Evolutionary conservation across 1,140 invertebrate species (phyloP).

Genomic region (Drosophila watanabei): DNA sequence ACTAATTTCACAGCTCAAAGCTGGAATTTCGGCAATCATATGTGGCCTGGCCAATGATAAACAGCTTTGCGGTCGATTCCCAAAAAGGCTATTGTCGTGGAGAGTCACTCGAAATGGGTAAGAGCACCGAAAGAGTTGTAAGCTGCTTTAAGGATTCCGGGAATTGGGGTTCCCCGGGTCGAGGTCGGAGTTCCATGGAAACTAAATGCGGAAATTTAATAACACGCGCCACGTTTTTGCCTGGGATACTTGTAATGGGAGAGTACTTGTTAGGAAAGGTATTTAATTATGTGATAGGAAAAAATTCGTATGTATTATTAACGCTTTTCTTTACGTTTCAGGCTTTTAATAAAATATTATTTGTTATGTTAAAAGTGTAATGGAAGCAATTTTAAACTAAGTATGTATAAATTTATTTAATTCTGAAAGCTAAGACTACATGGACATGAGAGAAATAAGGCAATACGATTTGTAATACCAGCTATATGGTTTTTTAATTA

Average conservation of each 20-base stretch:
- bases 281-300: background rate
- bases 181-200: background rate
- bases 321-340: no score
- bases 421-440: no score
- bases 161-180: background rate
- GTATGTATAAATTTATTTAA: no score
- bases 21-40: constrained; percentile 10
- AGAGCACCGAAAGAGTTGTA: constrained; percentile 25
- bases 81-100: constrained; percentile 23
- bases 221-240: background rate
- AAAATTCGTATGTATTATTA: background rate
- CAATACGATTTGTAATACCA: no score
- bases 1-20: constrained; percentile 21
- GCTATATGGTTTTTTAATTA: no score
- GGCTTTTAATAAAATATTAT: no score
- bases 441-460: no score
- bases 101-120: background rate
- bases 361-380: no score
- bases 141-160: constrained; percentile 12
- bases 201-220: constrained; percentile 6
- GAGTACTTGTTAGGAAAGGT: background rate
- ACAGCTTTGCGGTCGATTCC: constrained; percentile 34
- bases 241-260: background rate
- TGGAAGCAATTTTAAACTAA: no score
- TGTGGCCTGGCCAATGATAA: constrained; percentile 18